Percentiles rank a stretch among this genome's conserved stretches.
Evolutionary conservation across 2,888 invertebrate species (phyloP).

Genomic region (Andrena haemorrhoa): DNA sequence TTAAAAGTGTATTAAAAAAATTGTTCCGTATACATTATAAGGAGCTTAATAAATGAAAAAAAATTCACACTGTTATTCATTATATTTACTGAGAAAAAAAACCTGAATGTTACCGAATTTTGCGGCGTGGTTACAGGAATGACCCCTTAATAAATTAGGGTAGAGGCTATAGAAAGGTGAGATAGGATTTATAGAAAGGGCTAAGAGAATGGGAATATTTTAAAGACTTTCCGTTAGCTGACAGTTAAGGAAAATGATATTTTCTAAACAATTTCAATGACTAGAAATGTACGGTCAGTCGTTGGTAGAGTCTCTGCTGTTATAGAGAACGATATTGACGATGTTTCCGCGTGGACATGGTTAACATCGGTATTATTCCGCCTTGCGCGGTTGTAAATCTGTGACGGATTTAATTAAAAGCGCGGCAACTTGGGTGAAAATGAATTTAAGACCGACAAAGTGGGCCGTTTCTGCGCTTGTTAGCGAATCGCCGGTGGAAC

Average conservation of each 20-base stretch:
- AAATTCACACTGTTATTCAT: no score
- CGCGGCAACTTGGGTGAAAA: slow-evolving; percentile 1
- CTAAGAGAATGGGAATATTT: no score
- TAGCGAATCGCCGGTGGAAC: slow-evolving; percentile 6
- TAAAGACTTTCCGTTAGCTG: no score
- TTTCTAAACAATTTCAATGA: not conserved
- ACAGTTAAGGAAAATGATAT: not conserved
- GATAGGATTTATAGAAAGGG: no score
- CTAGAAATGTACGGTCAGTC: not conserved
- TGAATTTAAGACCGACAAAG: slow-evolving; percentile 10
- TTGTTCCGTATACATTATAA: no score
- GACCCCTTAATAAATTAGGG: no score
- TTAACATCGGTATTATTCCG: not conserved
- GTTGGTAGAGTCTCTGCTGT: not conserved
- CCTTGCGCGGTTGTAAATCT: not conserved
- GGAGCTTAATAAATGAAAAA: no score
- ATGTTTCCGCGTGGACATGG: slow-evolving; percentile 4
- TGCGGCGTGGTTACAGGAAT: no score
- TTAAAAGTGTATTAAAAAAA: no score
- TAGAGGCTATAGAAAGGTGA: no score
- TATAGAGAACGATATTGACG: not conserved
- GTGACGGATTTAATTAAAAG: slow-evolving; percentile 24
- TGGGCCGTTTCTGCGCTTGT: slow-evolving; percentile 15
- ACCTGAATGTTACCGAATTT: no score
- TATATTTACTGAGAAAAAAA: no score